Evolutionary conservation across 1,140 invertebrate species (phyloP).

Genomic region (Aricia agestis): DNA sequence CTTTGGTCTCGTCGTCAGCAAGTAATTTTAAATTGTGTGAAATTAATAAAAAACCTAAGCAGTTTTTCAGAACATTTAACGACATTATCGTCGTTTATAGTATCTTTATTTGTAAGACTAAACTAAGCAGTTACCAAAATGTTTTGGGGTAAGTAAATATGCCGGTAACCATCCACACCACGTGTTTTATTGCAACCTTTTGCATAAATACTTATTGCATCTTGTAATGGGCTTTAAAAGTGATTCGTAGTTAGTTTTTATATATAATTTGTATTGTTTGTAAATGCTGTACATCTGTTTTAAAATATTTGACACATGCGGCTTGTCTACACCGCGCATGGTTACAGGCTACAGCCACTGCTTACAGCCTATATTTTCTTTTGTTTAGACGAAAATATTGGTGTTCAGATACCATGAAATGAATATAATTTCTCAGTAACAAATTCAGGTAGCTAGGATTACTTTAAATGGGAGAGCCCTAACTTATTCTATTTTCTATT

Average conservation of each 20-base stretch:
- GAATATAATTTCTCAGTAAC: too few species aligned
- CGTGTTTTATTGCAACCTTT: constrained; percentile 42
- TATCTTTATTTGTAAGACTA: not conserved
- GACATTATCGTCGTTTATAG: not conserved
- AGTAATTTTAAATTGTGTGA: not conserved
- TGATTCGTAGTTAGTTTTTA: not conserved
- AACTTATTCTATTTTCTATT: too few species aligned
- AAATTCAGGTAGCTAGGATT: too few species aligned
- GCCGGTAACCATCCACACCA: constrained; percentile 48
- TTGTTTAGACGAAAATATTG: too few species aligned
- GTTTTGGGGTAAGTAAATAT: constrained; percentile 66
- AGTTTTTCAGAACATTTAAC: not conserved
- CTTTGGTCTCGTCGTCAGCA: not conserved
- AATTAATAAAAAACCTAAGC: not conserved
- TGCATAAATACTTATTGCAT: not conserved
- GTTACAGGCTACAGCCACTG: too few species aligned
- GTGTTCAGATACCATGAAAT: too few species aligned
- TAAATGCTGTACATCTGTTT: not conserved
- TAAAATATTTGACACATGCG: not conserved
- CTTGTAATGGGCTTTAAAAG: not conserved
- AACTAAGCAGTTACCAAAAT: constrained; percentile 27
- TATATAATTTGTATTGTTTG: not conserved
- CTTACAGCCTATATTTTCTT: not conserved
- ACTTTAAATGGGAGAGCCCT: too few species aligned
- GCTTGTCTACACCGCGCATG: not conserved